Percentiles rank a stretch among this genome's conserved stretches.
These are phyloP conservation scores for Chrysoperla carnea DNA, from an alignment of 1,140 invertebrate species.

Conservation along the genomic window DNA sequence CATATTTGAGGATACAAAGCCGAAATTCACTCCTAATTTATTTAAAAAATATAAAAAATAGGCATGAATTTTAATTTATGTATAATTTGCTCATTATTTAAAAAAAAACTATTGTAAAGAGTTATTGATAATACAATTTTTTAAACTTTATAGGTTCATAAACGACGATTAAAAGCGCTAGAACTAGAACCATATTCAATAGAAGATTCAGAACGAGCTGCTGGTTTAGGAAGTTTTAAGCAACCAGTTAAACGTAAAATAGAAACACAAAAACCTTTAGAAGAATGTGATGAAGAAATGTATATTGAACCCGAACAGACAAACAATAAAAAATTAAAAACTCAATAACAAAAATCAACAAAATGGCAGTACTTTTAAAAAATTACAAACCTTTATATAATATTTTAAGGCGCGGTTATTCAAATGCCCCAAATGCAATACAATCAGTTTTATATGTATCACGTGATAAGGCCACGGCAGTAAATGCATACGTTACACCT, in stretches of 20 bases:
- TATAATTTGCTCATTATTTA: too few relatives aligned
- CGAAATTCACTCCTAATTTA: too few relatives aligned
- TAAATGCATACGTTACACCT: slow-evolving; percentile 36
- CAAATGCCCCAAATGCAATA: neutral
- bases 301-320: neutral
- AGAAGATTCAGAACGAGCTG: slow-evolving; percentile 80
- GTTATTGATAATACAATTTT: too few relatives aligned
- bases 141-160: slow-evolving; percentile 41
- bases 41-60: too few relatives aligned
- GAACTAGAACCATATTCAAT: slow-evolving; percentile 79
- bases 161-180: slow-evolving; percentile 78
- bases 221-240: slow-evolving; percentile 67
- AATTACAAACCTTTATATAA: neutral
- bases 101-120: too few relatives aligned
- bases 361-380: neutral
- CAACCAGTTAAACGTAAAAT: slow-evolving; percentile 59
- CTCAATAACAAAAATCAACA: neutral
- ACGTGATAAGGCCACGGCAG: slow-evolving; percentile 35
- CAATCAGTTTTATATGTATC: slow-evolving; percentile 41
- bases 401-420: neutral
- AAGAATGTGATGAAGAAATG: slow-evolving; percentile 15
- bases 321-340: neutral
- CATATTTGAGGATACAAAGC: too few relatives aligned
- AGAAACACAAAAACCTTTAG: slow-evolving; percentile 42
- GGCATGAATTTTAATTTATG: too few relatives aligned